These are phyloP conservation scores for Sinocyclocheilus anophthalmus DNA, from an alignment of 2,113 vertebrate genomes.

Conservation along the genomic window DNA sequence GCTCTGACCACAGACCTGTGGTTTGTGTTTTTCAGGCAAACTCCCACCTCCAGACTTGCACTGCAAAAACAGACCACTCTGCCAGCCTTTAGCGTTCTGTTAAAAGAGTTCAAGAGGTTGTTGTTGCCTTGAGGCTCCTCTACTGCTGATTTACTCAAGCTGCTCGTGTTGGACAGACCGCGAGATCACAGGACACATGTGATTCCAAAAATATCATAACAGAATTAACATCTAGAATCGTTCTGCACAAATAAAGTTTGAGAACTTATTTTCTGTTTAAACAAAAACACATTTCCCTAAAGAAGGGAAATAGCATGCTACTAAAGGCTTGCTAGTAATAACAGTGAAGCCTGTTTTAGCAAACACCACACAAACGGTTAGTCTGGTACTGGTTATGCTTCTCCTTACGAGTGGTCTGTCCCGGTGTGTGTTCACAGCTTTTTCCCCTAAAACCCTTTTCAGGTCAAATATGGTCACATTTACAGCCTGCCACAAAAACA, in stretches of 20 bases:
- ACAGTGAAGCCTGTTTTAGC: not conserved
- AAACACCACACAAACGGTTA: not conserved
- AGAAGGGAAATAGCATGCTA: not conserved
- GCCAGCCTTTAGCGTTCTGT: not conserved
- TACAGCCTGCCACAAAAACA: conserved; percentile 80
- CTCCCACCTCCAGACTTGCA: conserved; percentile 9
- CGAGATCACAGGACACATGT: not conserved
- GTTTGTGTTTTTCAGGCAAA: not conserved
- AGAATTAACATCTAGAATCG: not conserved
- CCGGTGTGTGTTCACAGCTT: conserved; percentile 92
- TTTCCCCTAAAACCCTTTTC: too few relatives aligned
- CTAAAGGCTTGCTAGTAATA: not conserved
- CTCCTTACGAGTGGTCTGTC: conserved; percentile 84
- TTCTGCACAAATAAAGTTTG: not conserved
- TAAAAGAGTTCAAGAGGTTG: not conserved
- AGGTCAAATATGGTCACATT: conserved; percentile 88
- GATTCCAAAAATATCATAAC: not conserved
- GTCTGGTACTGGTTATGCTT: not conserved
- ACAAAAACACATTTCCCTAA: not conserved
- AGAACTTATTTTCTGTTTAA: not conserved
- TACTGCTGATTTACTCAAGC: not conserved
- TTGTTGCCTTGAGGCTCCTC: not conserved
- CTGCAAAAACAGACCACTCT: not conserved
- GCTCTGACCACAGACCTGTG: not conserved
- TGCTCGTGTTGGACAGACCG: not conserved